phyloP scores from a whole-genome alignment of 2,797 vertebrate species.

The Rallus crepitans region DNA sequence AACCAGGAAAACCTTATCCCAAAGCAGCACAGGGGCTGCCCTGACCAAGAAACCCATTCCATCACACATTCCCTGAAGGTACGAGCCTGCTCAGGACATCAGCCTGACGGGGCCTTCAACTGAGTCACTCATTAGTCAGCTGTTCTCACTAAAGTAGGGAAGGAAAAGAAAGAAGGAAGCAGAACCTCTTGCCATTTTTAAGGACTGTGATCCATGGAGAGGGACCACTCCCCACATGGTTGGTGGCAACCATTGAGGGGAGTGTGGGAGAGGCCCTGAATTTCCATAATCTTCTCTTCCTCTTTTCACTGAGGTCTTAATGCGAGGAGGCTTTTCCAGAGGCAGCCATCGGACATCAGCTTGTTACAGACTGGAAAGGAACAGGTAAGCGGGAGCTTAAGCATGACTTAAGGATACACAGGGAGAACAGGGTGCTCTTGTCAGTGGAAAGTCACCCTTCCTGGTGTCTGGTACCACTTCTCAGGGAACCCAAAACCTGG shows the following conservation, averaged over 20 bases:
- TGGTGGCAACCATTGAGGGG: background rate
- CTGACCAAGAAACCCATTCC: background rate
- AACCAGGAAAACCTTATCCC: background rate
- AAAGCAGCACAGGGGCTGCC: background rate
- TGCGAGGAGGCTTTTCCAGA: background rate
- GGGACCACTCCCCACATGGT: accelerated
- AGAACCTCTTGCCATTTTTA: background rate
- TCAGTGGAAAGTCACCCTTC: background rate
- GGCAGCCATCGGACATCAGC: background rate
- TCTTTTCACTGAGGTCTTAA: background rate
- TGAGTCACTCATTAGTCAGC: background rate
- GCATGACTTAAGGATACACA: background rate
- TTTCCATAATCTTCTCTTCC: background rate
- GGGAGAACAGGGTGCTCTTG: background rate
- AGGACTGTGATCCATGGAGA: background rate
- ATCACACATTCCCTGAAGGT: background rate
- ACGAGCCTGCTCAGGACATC: background rate
- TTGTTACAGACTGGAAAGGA: background rate
- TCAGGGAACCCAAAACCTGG: background rate
- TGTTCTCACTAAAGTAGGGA: background rate
- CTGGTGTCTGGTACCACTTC: background rate
- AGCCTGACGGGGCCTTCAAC: background rate
- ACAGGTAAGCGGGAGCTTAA: background rate
- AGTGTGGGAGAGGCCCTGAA: background rate
- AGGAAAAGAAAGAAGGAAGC: background rate